Base-by-base conservation (phyloP, 2,888 invertebrate species). In the Nemapogon koenigi region DNA sequence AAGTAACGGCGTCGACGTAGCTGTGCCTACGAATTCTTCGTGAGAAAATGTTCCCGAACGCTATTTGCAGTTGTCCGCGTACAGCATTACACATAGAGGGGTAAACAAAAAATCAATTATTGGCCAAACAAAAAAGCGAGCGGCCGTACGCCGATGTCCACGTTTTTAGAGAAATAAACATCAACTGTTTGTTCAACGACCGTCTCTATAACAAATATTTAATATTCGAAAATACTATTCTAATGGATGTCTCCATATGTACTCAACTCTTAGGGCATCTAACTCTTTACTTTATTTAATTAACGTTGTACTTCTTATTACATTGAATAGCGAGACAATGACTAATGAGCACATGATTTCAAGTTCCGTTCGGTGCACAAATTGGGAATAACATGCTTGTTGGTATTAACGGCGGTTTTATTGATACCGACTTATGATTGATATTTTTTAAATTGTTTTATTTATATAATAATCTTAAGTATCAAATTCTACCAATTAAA, bases 201-300 rank as follows among this genome's bases (percentile, higher is more conserved):
- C 75, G 68, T 65, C 68, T 70, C 67, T 67, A 73, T 62, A 62
- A 67, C 59, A 58, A 78, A 78, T 78, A 76, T 78, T 78, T 65
- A 66, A 69, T 67, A 64, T 75, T 76, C 68, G 73, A 78, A 78
- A 76, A 76, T 70, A 71, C 72, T 70, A 71, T 75, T 72, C 72
- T 71, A 71, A 72, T 70, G 71, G 72, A 63, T 73, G 73, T 73
- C 62, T 67, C 55, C 58, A 63, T 61, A 65, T 65, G 64, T 55
- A 52, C 28, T 18, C 28, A 19, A n/a, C 33, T 19, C 33, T 33
- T 14, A 19, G 19, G 31, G 19, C 32, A 18, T 18, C 18, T 19
- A 33, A 33, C 33, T 19, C 13, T 33, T 33, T 33, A 19, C 19
- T 19, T 19, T 33, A 33, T 33, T 33, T 33, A 33, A 33, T 33